Percentiles rank a stretch among this genome's conserved stretches.
These are phyloP conservation scores for Ichneumon xanthorius DNA, from an alignment of 2,888 invertebrate species.

Conservation along the genomic window DNA sequence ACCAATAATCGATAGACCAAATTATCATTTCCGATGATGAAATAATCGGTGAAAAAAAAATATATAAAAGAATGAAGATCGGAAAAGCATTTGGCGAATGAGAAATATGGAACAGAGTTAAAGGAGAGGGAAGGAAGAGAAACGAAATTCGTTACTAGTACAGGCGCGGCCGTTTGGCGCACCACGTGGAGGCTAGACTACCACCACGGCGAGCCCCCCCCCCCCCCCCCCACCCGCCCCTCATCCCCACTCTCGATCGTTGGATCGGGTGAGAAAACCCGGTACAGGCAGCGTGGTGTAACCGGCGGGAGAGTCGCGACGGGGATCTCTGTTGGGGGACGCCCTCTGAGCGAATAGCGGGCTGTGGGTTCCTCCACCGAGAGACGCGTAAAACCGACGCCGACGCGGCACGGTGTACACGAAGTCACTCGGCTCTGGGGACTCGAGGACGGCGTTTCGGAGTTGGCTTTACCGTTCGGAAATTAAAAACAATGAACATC, in stretches of 20 bases:
- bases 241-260: slow-evolving; percentile 54
- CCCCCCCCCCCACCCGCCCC: slow-evolving; percentile 52
- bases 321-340: slow-evolving; percentile 60
- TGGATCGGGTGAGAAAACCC: slow-evolving; percentile 73
- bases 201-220: too few relatives aligned
- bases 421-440: slow-evolving; percentile 63
- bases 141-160: slow-evolving; percentile 76
- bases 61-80: not conserved
- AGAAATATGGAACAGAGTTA: not conserved
- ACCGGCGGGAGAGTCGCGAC: slow-evolving; percentile 55
- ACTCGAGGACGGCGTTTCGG: slow-evolving; percentile 59
- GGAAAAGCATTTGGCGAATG: slow-evolving; percentile 18
- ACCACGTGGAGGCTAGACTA: slow-evolving; percentile 74
- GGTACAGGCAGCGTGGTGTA: slow-evolving; percentile 67
- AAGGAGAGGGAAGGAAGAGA: slow-evolving; percentile 33
- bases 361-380: slow-evolving; percentile 31
- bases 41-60: not conserved
- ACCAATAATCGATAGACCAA: not conserved
- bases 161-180: slow-evolving; percentile 75
- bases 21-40: not conserved
- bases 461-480: not conserved
- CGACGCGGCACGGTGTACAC: slow-evolving; percentile 50
- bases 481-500: not conserved
- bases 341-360: slow-evolving; percentile 70
- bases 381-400: slow-evolving; percentile 42